Conservation (phyloP, 2,797 vertebrate species). For the Myripristis murdjan region DNA sequence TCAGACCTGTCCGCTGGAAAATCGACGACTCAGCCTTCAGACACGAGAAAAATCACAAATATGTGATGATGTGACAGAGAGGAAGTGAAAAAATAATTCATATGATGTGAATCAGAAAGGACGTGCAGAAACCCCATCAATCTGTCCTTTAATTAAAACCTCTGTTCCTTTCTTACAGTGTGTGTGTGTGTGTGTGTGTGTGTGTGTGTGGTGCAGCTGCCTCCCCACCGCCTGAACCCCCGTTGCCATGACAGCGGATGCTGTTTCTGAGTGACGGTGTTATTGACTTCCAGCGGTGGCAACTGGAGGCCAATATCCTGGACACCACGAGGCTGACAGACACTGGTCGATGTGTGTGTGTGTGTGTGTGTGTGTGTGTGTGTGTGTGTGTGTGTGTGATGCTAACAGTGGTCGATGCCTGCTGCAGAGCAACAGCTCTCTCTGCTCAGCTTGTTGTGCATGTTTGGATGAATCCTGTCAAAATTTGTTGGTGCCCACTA, state of each 20-base stretch:
- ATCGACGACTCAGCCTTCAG: too few species aligned
- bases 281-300: slow-evolving; percentile 71
- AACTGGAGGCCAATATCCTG: slow-evolving; percentile 71
- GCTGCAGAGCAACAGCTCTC: slow-evolving; percentile 22
- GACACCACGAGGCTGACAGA: slow-evolving; percentile 51
- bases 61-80: too few species aligned
- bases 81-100: too few species aligned
- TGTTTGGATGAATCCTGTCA: too few species aligned
- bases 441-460: too few species aligned
- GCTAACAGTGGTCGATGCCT: slow-evolving; percentile 38
- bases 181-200: background rate
- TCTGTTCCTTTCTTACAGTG: too few species aligned
- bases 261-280: slow-evolving; percentile 45
- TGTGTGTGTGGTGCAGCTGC: background rate
- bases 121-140: too few species aligned
- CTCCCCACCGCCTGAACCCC: background rate
- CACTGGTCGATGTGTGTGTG: too few species aligned
- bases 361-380: slow-evolving; percentile 12
- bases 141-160: too few species aligned
- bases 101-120: too few species aligned
- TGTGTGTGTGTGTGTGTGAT: slow-evolving; percentile 13
- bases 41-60: too few species aligned
- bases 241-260: slow-evolving; percentile 55
- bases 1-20: too few species aligned
- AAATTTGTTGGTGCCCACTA: background rate